Conservation (phyloP, 2,113 vertebrate genomes). For the Diphyllodes magnificus region DNA sequence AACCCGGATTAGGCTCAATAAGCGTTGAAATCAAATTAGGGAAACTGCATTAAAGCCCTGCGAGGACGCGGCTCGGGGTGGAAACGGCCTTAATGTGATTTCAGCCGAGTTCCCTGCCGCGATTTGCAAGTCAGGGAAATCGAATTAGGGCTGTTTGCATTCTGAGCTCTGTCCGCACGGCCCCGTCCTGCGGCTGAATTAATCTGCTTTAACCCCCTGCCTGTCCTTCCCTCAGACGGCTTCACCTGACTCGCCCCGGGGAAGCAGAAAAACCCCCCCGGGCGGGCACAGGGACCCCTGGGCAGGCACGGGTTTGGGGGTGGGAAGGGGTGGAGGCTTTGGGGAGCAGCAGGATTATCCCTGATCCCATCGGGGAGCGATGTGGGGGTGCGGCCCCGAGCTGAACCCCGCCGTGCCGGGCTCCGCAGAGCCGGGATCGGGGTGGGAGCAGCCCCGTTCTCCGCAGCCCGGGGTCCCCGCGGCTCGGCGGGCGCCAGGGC, state of each 20-base stretch:
- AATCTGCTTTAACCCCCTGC: background rate
- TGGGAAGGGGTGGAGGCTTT: background rate
- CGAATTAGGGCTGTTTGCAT: background rate
- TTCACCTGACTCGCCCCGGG: background rate
- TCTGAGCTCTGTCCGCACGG: constrained; percentile 12
- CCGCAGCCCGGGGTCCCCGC: background rate
- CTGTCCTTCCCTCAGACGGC: background rate
- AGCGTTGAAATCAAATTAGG: constrained; percentile 1
- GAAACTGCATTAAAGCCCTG: constrained; percentile 14
- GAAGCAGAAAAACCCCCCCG: fast-evolving
- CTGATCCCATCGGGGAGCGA: background rate
- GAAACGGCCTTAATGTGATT: constrained; percentile 39
- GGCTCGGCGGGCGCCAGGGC: background rate
- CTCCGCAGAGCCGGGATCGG: background rate
- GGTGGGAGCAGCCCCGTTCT: background rate
- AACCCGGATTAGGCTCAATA: background rate
- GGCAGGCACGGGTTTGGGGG: fast-evolving
- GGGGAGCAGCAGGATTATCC: background rate
- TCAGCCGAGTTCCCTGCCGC: background rate
- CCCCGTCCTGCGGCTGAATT: background rate
- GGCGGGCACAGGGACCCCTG: fast-evolving
- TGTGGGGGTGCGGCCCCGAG: background rate
- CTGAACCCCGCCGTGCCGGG: fast-evolving
- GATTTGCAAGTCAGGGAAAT: constrained; percentile 46
- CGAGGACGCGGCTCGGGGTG: constrained; percentile 2